Percentiles rank a stretch among this genome's conserved stretches.
phyloP scores from a whole-genome alignment of 1,140 invertebrate genomes.

The Bombyx mori region ASM3026992v2 NC_085123.1:1290501-1291000 shows the following conservation, averaged over 20 bases:
- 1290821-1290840: slow-evolving; percentile 49
- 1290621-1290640: slow-evolving; percentile 25
- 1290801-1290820: slow-evolving; percentile 12
- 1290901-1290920: slow-evolving; percentile 78
- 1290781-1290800: slow-evolving; percentile 23
- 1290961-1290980: slow-evolving; percentile 80
- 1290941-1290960: slow-evolving; percentile 85
- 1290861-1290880: slow-evolving; percentile 76
- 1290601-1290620: slow-evolving; percentile 19
- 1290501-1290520: slow-evolving; percentile 25
- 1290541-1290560: slow-evolving; percentile 71
- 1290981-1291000: slow-evolving; percentile 89
- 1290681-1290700: slow-evolving; percentile 16
- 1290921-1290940: slow-evolving; percentile 73
- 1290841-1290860: slow-evolving; percentile 56
- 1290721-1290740: slow-evolving; percentile 7
- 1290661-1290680: slow-evolving; percentile 14
- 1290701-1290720: slow-evolving; percentile 17
- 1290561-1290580: slow-evolving; percentile 61
- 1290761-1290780: slow-evolving; percentile 19
- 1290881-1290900: slow-evolving; percentile 80
- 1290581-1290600: slow-evolving; percentile 25
- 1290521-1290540: slow-evolving; percentile 44
- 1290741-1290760: slow-evolving; percentile 19
- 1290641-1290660: slow-evolving; percentile 22